These are phyloP conservation scores for Hymenochirus boettgeri DNA, from an alignment of 2,113 vertebrate genomes.

Conservation along the genomic window DNA sequence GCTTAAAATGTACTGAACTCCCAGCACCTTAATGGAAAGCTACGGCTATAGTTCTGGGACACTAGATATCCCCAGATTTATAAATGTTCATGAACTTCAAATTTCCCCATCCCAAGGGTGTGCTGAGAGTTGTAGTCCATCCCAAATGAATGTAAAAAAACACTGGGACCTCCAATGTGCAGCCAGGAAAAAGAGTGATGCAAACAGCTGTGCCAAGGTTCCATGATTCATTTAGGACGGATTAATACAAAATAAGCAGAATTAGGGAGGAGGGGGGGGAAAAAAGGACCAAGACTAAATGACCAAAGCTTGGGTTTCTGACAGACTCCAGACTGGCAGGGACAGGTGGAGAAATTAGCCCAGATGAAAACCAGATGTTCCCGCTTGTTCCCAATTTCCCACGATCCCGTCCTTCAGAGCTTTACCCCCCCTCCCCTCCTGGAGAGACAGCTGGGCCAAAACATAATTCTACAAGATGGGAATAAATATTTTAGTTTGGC, in stretches of 20 bases:
- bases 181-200: too few relatives aligned
- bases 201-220: background rate
- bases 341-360: conserved; percentile 32
- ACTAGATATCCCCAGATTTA: too few relatives aligned
- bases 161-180: too few relatives aligned
- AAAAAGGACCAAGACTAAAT: background rate
- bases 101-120: too few relatives aligned
- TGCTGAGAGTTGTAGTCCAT: too few relatives aligned
- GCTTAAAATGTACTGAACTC: too few relatives aligned
- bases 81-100: too few relatives aligned
- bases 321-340: conserved; percentile 22
- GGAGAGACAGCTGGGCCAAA: conserved; percentile 28
- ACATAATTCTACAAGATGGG: conserved; percentile 19
- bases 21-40: too few relatives aligned
- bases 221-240: too few relatives aligned
- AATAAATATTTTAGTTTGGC: conserved; percentile 38
- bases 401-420: conserved; percentile 14
- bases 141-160: too few relatives aligned
- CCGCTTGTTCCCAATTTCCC: conserved; percentile 22
- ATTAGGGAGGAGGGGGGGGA: too few relatives aligned
- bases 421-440: conserved; percentile 7
- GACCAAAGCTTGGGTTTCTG: conserved; percentile 1
- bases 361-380: conserved; percentile 41
- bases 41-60: too few relatives aligned
- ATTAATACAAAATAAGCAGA: background rate